Evolutionary conservation across 2,888 invertebrate genomes (phyloP).

Genomic region (Archaeoteleia sp.): DNA sequence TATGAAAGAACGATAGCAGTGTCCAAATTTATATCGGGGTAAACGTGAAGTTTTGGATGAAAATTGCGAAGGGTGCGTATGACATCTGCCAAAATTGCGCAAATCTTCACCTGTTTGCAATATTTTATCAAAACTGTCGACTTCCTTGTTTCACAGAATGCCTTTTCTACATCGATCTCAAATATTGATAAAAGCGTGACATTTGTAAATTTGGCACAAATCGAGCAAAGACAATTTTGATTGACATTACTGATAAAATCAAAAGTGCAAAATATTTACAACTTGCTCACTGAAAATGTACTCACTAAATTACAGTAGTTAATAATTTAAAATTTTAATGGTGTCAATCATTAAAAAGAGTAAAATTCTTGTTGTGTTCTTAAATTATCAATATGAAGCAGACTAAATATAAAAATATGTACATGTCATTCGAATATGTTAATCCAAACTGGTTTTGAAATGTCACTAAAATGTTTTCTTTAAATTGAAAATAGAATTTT

Average conservation of each 20-base stretch:
- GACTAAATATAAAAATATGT: too few species aligned
- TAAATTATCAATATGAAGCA: too few species aligned
- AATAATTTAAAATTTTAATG: too few species aligned
- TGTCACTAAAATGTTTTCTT: too few species aligned
- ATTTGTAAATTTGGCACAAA: conserved; percentile 37
- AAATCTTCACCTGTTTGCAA: conserved; percentile 44
- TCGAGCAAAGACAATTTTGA: too few species aligned
- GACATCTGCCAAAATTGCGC: conserved; percentile 30
- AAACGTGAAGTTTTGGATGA: conserved; percentile 16
- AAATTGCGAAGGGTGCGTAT: conserved; percentile 28
- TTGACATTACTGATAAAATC: conserved; percentile 8
- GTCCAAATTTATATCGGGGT: conserved; percentile 34
- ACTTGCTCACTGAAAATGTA: too few species aligned
- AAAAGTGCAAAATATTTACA: conserved; percentile 30
- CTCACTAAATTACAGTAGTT: too few species aligned
- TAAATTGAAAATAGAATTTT: too few species aligned
- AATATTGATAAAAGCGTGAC: conserved; percentile 36
- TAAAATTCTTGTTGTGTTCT: too few species aligned
- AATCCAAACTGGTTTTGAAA: too few species aligned
- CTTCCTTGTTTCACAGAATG: conserved; percentile 38
- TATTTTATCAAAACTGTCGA: conserved; percentile 48
- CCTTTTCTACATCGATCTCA: conserved; percentile 41
- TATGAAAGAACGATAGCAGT: conserved; percentile 37
- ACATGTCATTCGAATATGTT: too few species aligned
- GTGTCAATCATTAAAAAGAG: too few species aligned